These are phyloP conservation scores for Chondrilla cf. caribensis DNA, from an alignment of 37 sponge, comb jelly and placozoan species.

Conservation along the genomic window DNA sequence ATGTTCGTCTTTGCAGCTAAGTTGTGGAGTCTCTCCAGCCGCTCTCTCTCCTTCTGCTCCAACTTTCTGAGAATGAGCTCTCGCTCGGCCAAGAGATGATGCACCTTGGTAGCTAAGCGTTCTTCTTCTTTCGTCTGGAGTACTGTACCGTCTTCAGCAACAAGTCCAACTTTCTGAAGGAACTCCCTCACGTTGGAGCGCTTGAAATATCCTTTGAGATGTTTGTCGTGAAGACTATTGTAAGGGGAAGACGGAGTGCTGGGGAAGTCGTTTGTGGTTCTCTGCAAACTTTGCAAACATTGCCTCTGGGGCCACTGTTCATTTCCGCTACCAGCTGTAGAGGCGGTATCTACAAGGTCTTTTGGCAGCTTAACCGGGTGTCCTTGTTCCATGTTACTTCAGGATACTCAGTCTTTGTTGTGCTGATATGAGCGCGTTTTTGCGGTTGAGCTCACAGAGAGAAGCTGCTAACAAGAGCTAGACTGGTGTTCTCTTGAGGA, in stretches of 20 bases:
- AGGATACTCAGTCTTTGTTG: too few species aligned
- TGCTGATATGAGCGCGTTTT: background rate
- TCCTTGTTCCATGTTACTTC: constrained; percentile 8
- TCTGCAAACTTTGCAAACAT: background rate
- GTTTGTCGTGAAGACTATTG: constrained; percentile 44
- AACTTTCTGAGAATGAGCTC: constrained; percentile 25
- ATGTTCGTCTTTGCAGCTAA: background rate
- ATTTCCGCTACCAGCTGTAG: background rate
- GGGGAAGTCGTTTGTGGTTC: background rate
- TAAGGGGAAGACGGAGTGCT: background rate
- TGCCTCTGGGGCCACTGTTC: background rate
- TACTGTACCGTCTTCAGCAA: constrained; percentile 22
- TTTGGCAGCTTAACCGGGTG: background rate
- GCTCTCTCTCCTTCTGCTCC: constrained; percentile 2
- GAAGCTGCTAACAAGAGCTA: background rate
- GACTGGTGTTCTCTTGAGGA: background rate
- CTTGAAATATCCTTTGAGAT: constrained; percentile 24
- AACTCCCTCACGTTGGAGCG: constrained; percentile 7
- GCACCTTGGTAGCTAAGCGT: constrained; percentile 1
- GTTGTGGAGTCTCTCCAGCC: constrained; percentile 5
- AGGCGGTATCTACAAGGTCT: constrained; percentile 10
- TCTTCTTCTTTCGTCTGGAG: constrained; percentile 16
- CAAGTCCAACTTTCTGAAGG: constrained; percentile 21
- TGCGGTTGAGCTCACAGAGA: background rate
- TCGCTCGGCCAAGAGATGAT: constrained; percentile 10